Evolutionary conservation across 2,888 invertebrate species (phyloP).

Genomic region (Phania funesta): DNA sequence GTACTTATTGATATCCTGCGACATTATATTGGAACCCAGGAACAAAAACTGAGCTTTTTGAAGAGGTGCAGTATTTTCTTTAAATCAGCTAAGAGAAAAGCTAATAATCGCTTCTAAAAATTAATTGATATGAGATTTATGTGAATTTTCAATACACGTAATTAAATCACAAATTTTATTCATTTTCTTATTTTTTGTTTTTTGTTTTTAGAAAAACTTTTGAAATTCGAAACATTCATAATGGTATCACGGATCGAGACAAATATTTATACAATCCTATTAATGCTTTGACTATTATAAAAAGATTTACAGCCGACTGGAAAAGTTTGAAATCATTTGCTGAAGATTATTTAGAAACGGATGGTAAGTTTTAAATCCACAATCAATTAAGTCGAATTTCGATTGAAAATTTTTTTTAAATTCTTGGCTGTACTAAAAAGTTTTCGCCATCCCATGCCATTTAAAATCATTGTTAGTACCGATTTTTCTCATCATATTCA

Average conservation of each 20-base stretch:
- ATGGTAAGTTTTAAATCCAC: slow-evolving; percentile 44
- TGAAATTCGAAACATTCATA: slow-evolving; percentile 71
- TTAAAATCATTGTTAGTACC: no score
- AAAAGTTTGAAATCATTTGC: slow-evolving; percentile 83
- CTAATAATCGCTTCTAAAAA: background rate
- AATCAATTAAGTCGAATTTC: no score
- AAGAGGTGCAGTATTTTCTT: slow-evolving; percentile 63
- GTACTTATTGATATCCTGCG: slow-evolving; percentile 72
- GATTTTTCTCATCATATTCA: no score
- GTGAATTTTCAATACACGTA: background rate
- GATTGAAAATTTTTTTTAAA: no score
- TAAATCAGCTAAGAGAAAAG: background rate
- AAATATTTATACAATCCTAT: slow-evolving; percentile 89
- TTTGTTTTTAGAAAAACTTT: slow-evolving; percentile 64
- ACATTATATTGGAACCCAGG: slow-evolving; percentile 72
- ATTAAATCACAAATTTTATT: background rate
- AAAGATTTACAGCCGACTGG: slow-evolving; percentile 93
- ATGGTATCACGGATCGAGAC: slow-evolving; percentile 69
- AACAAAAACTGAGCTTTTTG: slow-evolving; percentile 71
- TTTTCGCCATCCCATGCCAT: no score
- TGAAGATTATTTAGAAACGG: slow-evolving; percentile 60
- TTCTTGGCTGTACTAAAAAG: no score
- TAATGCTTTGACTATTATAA: slow-evolving; percentile 94
- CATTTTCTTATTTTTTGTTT: background rate
- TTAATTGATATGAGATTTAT: background rate